Base-by-base conservation (phyloP, 2,797 vertebrate genomes). In the Cryptoblepharus egeriae region DNA sequence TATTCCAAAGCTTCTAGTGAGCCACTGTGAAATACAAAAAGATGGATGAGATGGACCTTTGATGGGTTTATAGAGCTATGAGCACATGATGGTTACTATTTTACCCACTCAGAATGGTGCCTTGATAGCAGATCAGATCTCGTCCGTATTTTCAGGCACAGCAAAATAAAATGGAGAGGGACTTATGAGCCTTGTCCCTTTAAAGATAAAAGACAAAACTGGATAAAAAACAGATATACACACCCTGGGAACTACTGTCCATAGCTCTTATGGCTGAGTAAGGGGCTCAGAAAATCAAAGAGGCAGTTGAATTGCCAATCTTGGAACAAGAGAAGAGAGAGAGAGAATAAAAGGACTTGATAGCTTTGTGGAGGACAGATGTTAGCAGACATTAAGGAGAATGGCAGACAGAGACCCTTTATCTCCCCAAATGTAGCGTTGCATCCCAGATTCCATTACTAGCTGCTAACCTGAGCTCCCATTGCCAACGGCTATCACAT, bases 201-300 rank as follows among this genome's bases (percentile, higher is more conserved):
- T 79, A 63, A 82, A 79, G 71, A 42, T 79, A 61, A 75, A 82
- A 79, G 22, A 28, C 70, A 18, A 26, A 60, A 67, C 61, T 60
- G 52, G 28, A 74, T 75, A 45, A 55, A 64, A 42, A 72, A 39
- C 26, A 69, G 55, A 70, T 32, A 61, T 16, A 57, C 49, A 57
- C 49, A 85, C 45, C 52, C 45, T 2, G 18, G 35, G 52, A 85
- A 60, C 26, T 52, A 61, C 26, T 35, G 20, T 57, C 16, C 5
- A 5, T 2, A 30, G 42, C 32, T 63, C 15, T 74, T 78, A 57
- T 42, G 45, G 57, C 71, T 75, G 72, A 80, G 35, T 70, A 64
- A 85, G 65, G 24, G 79, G 70, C 69, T 84, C 18, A 61, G 35
- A 76, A 85, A 81, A 85, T 74, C 45, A 70, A 78, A 81, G 70